Evolutionary conservation across 2,113 vertebrate genomes (phyloP), one percentile per base, ranked within the genome.

Genomic region (Smithornis capensis): DNA sequence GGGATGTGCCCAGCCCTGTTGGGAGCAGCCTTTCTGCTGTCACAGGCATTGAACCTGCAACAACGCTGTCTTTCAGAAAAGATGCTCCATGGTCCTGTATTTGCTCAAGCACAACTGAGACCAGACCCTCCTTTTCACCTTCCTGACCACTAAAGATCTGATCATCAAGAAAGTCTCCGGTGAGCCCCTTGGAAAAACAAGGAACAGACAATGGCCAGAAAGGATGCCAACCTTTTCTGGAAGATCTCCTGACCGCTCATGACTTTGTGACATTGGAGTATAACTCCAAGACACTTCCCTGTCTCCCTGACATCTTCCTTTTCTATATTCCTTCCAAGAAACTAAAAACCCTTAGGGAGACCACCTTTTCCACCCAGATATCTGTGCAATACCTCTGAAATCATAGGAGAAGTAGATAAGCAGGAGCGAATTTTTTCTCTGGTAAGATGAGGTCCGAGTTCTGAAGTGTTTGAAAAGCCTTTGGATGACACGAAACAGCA

Each of bases 31-130:
- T 13, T 44, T 4, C 71, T 59, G 50, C 18, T 74, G 79, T 57
- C 2, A 0, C 1, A 2, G 49, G 23, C 3, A 0, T 4, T 42
- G 50, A 79, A 60, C 52, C 67, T 47, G 45, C 49, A 71, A 24
- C 74, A 56, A 1, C 5, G 0, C 27, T 5, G 7, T 8, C 55
- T 28, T 50, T 50, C 64, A 55, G 47, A 31, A 67, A 59, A 45
- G 23, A 7, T 37, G 6, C 4, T 60, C 10, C 2, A 0, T 10
- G 18, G 45, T 47, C 21, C 50, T 57, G 29, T 13, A 14, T 63
- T 88, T 90, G 27, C 59, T 77, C 67, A 44, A 23, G 45, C 35
- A 42, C 28, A 49, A 0, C 37, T 33, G 53, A 80, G 42, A 42
- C 24, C 62, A 83, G 15, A 59, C 13, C n/a, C 90, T 40, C 47